These are phyloP conservation scores for Aphodius granarius DNA, from an alignment of 2,888 invertebrate species.

Conservation along the genomic window DNA sequence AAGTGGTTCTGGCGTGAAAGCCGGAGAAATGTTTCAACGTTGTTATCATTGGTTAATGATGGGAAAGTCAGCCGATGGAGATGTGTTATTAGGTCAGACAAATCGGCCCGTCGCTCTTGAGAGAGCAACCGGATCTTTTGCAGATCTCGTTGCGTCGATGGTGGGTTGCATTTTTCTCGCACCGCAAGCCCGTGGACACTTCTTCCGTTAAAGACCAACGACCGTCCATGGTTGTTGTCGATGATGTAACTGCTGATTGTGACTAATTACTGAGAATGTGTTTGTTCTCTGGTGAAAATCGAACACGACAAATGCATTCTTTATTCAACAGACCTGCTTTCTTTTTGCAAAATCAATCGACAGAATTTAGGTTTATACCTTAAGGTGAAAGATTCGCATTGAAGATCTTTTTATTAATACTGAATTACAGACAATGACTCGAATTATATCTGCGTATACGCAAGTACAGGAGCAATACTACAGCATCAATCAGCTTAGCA, in stretches of 20 bases:
- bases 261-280: background rate
- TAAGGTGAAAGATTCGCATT: too few species aligned
- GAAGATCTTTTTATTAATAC: too few species aligned
- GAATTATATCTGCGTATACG: background rate
- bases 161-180: background rate
- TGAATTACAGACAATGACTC: background rate
- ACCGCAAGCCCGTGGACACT: background rate
- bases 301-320: background rate
- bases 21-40: constrained; percentile 11
- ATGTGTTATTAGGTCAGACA: constrained; percentile 14
- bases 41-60: constrained; percentile 9
- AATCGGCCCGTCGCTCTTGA: constrained; percentile 4
- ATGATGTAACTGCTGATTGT: background rate
- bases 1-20: constrained; percentile 3
- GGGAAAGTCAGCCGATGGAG: constrained; percentile 6
- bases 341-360: background rate
- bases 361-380: too few species aligned
- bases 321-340: background rate
- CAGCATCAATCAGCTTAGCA: background rate
- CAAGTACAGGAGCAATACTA: background rate
- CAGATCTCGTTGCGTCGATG: background rate
- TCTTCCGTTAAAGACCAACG: constrained; percentile 9
- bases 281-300: background rate
- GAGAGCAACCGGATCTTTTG: background rate
- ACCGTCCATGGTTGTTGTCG: background rate